Conservation (phyloP, 2,888 invertebrate genomes). For the Protonemura montana region DNA sequence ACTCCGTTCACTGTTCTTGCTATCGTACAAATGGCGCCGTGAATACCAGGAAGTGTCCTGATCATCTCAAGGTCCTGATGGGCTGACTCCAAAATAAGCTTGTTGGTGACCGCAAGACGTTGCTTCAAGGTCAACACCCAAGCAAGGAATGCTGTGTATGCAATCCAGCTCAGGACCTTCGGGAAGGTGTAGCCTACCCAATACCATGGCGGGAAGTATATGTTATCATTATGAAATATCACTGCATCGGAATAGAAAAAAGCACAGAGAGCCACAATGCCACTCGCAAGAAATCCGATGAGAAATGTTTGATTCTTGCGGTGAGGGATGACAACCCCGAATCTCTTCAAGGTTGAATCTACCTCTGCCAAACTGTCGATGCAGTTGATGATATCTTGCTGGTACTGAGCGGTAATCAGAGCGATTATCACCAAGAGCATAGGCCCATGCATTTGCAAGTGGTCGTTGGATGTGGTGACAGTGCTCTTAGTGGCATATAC, state of each 20-base stretch:
- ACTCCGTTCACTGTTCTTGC: background rate
- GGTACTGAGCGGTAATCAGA: background rate
- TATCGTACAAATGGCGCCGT: background rate
- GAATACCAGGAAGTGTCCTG: background rate
- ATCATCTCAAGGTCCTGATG: background rate
- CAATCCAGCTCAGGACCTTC: background rate
- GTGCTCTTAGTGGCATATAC: background rate
- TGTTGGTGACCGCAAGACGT: background rate
- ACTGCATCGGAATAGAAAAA: background rate
- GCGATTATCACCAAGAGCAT: background rate
- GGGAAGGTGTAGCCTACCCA: background rate
- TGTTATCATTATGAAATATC: background rate
- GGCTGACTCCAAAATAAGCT: background rate
- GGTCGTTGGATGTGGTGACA: background rate
- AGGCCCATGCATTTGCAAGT: background rate
- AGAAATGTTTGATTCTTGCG: constrained; percentile 27
- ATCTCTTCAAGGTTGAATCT: background rate
- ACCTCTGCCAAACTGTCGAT: background rate
- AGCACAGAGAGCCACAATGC: background rate
- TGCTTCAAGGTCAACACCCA: constrained; percentile 24
- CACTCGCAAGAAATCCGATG: background rate
- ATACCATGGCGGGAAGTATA: background rate
- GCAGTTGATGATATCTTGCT: background rate
- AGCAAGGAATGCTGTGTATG: background rate
- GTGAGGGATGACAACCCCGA: background rate